These are phyloP conservation scores for Hydrotaea diabolus DNA, from an alignment of 2,888 invertebrate genomes.

Conservation along the genomic window DNA sequence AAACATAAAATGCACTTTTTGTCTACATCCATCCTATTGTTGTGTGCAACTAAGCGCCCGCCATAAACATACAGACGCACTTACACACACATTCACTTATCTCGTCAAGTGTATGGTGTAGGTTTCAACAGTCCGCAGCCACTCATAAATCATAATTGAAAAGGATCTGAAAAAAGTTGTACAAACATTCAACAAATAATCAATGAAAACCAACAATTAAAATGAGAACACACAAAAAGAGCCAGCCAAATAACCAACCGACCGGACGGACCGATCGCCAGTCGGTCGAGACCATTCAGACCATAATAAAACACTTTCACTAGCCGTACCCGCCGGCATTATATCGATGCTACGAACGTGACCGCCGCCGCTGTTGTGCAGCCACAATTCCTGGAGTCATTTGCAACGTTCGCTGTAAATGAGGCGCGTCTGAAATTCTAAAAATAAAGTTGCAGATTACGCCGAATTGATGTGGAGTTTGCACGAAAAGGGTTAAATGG, in stretches of 20 bases:
- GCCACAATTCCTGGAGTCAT: constrained; percentile 36
- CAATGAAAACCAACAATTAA: constrained; percentile 50
- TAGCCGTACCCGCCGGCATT: not conserved
- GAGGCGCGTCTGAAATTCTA: constrained; percentile 2
- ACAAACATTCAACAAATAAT: constrained; percentile 9
- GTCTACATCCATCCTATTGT: constrained; percentile 16
- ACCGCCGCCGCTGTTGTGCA: not conserved
- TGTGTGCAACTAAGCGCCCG: constrained; percentile 44
- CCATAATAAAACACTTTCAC: constrained; percentile 43
- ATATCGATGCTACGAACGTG: not conserved
- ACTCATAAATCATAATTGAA: constrained; percentile 47
- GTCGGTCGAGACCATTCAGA: not conserved
- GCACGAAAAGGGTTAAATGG: constrained; percentile 45
- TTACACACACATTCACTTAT: constrained; percentile 2
- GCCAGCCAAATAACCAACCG: not conserved
- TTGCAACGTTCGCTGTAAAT: constrained; percentile 14
- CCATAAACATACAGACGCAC: constrained; percentile 34
- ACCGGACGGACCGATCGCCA: not conserved
- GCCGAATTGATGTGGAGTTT: not conserved
- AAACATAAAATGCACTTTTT: constrained; percentile 22
- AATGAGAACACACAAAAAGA: not conserved
- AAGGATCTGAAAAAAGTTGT: constrained; percentile 1
- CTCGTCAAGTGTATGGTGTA: constrained; percentile 24
- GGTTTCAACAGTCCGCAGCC: not conserved
- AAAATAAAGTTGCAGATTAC: not conserved